Evolutionary conservation across 1,140 invertebrate species (phyloP), one percentile per base, ranked within the genome.

Genomic region (Drosophila serrata): DNA sequence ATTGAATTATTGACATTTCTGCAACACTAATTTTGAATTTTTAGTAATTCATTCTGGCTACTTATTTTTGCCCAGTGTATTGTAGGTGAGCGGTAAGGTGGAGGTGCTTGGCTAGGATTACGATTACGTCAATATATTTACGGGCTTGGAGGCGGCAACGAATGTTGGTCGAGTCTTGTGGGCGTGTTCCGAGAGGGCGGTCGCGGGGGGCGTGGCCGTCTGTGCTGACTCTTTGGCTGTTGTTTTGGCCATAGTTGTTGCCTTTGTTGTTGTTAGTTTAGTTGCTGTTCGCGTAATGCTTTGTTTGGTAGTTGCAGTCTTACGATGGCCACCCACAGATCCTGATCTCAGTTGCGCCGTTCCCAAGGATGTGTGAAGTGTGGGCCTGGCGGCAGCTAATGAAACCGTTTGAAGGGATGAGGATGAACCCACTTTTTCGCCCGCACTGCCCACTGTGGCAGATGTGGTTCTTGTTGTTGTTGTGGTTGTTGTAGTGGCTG

Each of bases 41-140:
- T 51, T 8, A 8, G 3, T 19, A 13, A 48, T 33, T 37, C 1
- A 13, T 15, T 7, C 3, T 22, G 48, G 6, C 24, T 29, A 19
- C 45, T 29, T 31, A 51, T 53, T 24, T 56, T 42, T 40, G 37
- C 17, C 17, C 35, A 27, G 61, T 69, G 65, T 65, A n/a, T 17
- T 9, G 35, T 19, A 29, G 37, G 31, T 58, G 22, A 13, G 8
- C 9, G 9, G 33, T 40, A n/a, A 29, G 33, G 29, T 17, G 37
- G 24, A 33, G 15, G 74, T 65, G 61, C 72, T 39, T 11, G 29
- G 33, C 35, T 78, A 78, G 35, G 63, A 24, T 27, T 64, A 63
- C 39, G 70, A 75, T 63, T 64, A 57, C 43, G 51, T 49, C 56
- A 70, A 72, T 76, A 87, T 88, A 88, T 90, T 88, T 88, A 88